Conservation (phyloP, 2,888 invertebrate genomes). For the Neoascia interrupta region DNA sequence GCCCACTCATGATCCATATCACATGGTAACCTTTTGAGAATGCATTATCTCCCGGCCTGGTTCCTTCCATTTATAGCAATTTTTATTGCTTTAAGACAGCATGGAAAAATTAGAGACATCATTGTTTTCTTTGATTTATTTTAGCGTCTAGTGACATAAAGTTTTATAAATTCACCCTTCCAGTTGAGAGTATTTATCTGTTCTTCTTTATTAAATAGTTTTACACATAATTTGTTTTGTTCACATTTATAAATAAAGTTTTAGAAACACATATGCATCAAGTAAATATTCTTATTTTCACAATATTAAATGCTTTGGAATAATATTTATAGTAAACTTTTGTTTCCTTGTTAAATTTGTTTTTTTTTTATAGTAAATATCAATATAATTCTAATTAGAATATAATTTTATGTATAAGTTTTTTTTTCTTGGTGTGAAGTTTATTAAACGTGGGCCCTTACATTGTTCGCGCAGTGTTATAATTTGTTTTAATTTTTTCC, state of each 20-base stretch:
- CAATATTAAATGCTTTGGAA: conserved; percentile 26
- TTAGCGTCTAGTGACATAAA: conserved; percentile 56
- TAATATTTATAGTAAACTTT: conserved; percentile 15
- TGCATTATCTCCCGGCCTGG: too few relatives aligned
- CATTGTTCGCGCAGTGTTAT: conserved; percentile 5
- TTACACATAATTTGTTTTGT: conserved; percentile 65
- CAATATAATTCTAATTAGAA: conserved; percentile 36
- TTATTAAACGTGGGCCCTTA: conserved; percentile 54
- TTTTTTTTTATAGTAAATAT: conserved; percentile 20
- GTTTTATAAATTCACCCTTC: conserved; percentile 29
- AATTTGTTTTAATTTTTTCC: conserved; percentile 1
- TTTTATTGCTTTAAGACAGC: too few relatives aligned
- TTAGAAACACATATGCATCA: conserved; percentile 50
- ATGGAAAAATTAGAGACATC: too few relatives aligned
- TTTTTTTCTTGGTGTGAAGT: conserved; percentile 45
- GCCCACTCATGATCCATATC: too few relatives aligned
- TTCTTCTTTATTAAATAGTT: conserved; percentile 14
- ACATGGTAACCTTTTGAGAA: too few relatives aligned
- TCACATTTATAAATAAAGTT: conserved; percentile 45
- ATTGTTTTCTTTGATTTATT: too few relatives aligned
- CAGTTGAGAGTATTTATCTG: background rate
- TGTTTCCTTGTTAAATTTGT: background rate
- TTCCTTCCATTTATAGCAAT: too few relatives aligned
- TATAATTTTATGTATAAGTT: conserved; percentile 38
- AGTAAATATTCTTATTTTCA: conserved; percentile 24